Percentiles rank a stretch among this genome's conserved stretches.
phyloP scores from a whole-genome alignment of 1,140 invertebrate genomes.

The Cydia pomonella region DNA sequence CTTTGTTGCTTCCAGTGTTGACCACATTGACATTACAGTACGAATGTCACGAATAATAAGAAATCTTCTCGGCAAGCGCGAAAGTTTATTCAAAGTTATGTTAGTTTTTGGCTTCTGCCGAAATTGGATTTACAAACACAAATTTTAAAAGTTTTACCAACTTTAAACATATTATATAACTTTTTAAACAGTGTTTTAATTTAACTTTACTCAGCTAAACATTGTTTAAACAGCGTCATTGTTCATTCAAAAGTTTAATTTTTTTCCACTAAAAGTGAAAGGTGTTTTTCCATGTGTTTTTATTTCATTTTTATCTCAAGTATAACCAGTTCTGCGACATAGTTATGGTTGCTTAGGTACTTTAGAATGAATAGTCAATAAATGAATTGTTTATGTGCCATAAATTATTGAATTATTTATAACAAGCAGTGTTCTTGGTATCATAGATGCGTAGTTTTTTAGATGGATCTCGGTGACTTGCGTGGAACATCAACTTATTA shows the following conservation, averaged over 20 bases:
- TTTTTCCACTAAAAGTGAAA: neutral
- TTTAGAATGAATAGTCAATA: neutral
- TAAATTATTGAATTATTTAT: slow-evolving; percentile 8
- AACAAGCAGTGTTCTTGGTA: neutral
- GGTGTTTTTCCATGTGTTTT: neutral
- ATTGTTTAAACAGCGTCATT: neutral
- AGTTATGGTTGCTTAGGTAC: neutral
- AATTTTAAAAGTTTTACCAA: too few species aligned
- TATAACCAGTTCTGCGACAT: neutral
- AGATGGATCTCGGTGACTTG: neutral
- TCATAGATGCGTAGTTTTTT: neutral
- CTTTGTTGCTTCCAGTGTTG: neutral
- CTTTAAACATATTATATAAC: neutral
- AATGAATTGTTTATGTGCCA: neutral
- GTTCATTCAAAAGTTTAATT: neutral
- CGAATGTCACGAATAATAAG: too few species aligned
- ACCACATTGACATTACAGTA: neutral
- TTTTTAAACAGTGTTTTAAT: too few species aligned
- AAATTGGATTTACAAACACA: too few species aligned
- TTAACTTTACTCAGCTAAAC: neutral
- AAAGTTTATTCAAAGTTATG: neutral
- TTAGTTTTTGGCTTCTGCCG: too few species aligned
- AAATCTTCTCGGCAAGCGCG: too few species aligned
- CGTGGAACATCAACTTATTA: neutral
- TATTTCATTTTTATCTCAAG: neutral